Conservation (phyloP, 2,888 invertebrate genomes). For the Chrysolina haemoptera region DNA sequence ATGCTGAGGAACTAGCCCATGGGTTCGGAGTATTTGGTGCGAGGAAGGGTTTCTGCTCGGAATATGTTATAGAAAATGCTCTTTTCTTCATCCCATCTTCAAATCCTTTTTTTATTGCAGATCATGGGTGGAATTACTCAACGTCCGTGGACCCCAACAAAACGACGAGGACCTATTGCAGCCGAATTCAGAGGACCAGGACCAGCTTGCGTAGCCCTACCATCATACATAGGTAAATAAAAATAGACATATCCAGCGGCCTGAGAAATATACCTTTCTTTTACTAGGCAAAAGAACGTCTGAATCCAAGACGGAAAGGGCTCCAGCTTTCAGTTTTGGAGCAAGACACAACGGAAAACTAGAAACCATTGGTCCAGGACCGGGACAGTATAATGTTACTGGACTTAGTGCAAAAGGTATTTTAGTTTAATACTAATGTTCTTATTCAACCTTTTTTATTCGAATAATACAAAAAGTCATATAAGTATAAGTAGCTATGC, state of each 20-base stretch:
- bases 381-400: conserved; percentile 91
- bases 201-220: conserved; percentile 88
- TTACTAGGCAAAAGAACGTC: conserved; percentile 80
- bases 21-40: too few species aligned
- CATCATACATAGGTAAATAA: conserved; percentile 82
- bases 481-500: too few species aligned
- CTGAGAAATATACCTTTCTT: background rate
- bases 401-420: conserved; percentile 87
- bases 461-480: too few species aligned
- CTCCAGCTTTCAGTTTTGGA: conserved; percentile 89
- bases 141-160: conserved; percentile 92
- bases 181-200: conserved; percentile 91
- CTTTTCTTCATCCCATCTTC: too few species aligned
- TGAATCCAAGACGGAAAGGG: conserved; percentile 83
- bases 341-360: conserved; percentile 74
- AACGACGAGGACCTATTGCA: conserved; percentile 89
- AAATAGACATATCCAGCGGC: background rate
- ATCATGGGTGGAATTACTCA: conserved; percentile 83
- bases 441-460: too few species aligned
- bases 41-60: too few species aligned
- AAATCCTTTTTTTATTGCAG: conserved; percentile 44
- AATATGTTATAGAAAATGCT: too few species aligned
- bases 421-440: background rate
- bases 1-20: too few species aligned
- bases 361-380: conserved; percentile 85